Evolutionary conservation across 2,888 invertebrate species (phyloP), one percentile per base, ranked within the genome.

Genomic region (Eurois occulta): DNA sequence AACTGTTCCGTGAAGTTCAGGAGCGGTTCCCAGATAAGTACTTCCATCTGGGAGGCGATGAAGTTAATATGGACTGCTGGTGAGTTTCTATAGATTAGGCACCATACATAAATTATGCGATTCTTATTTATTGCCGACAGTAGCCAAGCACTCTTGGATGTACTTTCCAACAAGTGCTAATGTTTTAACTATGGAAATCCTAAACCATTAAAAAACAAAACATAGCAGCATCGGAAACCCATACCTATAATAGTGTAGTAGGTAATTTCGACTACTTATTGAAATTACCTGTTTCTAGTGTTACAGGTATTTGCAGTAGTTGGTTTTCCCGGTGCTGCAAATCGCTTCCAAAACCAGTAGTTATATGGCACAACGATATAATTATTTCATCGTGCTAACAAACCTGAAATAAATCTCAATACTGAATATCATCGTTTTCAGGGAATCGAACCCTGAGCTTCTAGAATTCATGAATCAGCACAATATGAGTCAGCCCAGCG

Each of bases 31-130:
- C 98, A 0, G 99, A 99, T 86, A 95, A 97, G 84, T 99, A 98
- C 92, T 92, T 99, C 38, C 99, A 99, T 94, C 94, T 99, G 6
- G 99, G 99, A 16, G 99, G 99, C 0, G 99, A 99, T 93, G 99
- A 99, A 96, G 99, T 99, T 0, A 97, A 97, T 38, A 97, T 98
- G 91, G 96, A 96, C 69, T 99, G 99, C 92, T 99, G 99, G 99
- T 98, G 92, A 95, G 96, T 58, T 38, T 43, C 62, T 38, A 3
- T 55, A 52, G 13, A 35, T 72, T 35, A 21, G 8, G 5, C 35
- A 62, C 1, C 21, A 24, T 48, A 48, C 62, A 69, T 16, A 35
- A 0, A 28, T 28, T 24, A 11, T 13, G 52, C n/a, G 41, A 10
- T 38, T 43, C 3, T 35, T 74, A 10, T 41, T 24, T 69, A 35